Base-by-base conservation (phyloP, 2,888 invertebrate genomes). In the Listrodromus nycthemerus region DNA sequence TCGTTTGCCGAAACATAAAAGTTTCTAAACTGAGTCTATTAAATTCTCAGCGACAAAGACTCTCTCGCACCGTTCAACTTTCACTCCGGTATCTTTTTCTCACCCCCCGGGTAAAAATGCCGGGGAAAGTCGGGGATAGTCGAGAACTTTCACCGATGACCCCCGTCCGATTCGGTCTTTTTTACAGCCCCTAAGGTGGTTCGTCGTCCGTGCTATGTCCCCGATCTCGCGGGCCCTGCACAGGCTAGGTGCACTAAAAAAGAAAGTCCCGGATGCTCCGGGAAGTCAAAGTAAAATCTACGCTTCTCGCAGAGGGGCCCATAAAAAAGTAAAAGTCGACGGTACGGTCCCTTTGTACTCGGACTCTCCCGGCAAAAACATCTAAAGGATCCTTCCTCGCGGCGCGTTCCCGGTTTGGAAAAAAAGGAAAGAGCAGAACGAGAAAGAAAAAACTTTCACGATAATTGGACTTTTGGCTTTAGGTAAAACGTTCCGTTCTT, bases 291-390 rank as follows among this genome's bases (percentile, higher is more conserved):
- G 71, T 58, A 55, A 79, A 77, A 71, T 82, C 76, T 76, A 73
- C 80, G 79, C 80, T 63, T 10, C 37, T 50, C 71, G 50, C 1
- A 21, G 65, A 13, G 41, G 37, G 67, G 77, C 70, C 80, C 86
- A 78, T 86, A 87, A 87, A 86, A 87, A 87, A 86, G 80, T 83
- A 79, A 84, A 82, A 79, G 85, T 80, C 76, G 69, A 27, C 84
- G 75, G 80, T 16, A 80, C 75, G 37, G 50, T 16, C 24, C 78
- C 73, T 76, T 85, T 80, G 85, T 85, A 65, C 70, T 77, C 65
- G 21, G n/a, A 63, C 21, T 37, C 65, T 41, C 73, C 48, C 21
- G 13, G 24, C 19, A 27, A 76, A 37, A 66, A 71, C 21, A 55
- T 55, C 55, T 24, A 3, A 45, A 45, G 3, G 41, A 70, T 70